Percentiles rank a stretch among this genome's conserved stretches.
These are phyloP conservation scores for Serrognathus titanus DNA, from an alignment of 2,888 invertebrate genomes.

Conservation along the genomic window DNA sequence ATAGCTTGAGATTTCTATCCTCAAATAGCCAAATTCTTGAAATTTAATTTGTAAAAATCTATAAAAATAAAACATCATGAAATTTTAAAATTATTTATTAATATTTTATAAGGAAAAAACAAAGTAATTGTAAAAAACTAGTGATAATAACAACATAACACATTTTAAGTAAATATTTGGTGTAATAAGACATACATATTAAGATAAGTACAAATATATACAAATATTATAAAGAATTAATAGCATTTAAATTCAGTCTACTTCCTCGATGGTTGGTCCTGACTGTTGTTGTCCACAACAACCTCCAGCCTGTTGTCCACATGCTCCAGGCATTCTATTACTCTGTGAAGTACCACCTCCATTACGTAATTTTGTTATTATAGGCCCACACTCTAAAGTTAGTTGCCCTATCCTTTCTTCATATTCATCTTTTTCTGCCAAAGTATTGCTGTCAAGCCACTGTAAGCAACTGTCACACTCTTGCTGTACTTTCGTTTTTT, in stretches of 20 bases:
- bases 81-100: no score
- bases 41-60: no score
- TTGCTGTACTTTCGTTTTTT: constrained; percentile 56
- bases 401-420: constrained; percentile 59
- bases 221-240: no score
- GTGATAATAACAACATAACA: no score
- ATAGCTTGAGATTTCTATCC: no score
- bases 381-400: constrained; percentile 49
- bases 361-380: constrained; percentile 60
- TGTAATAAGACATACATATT: no score
- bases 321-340: constrained; percentile 30
- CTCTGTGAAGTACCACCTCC: constrained; percentile 27
- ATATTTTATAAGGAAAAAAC: no score
- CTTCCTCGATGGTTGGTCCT: constrained; percentile 58
- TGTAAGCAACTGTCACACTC: constrained; percentile 58
- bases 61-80: no score
- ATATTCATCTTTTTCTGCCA: constrained; percentile 66
- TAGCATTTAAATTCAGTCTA: constrained; percentile 46
- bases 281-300: constrained; percentile 23
- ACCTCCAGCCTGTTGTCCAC: constrained; percentile 32
- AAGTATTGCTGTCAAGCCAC: constrained; percentile 66
- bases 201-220: no score
- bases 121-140: no score
- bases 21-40: no score
- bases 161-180: no score